A percentile compares a stretch with the other conserved stretches of the same genome.
phyloP scores from a whole-genome alignment of 2,888 invertebrate genomes.

The Plutella xylostella region DNA sequence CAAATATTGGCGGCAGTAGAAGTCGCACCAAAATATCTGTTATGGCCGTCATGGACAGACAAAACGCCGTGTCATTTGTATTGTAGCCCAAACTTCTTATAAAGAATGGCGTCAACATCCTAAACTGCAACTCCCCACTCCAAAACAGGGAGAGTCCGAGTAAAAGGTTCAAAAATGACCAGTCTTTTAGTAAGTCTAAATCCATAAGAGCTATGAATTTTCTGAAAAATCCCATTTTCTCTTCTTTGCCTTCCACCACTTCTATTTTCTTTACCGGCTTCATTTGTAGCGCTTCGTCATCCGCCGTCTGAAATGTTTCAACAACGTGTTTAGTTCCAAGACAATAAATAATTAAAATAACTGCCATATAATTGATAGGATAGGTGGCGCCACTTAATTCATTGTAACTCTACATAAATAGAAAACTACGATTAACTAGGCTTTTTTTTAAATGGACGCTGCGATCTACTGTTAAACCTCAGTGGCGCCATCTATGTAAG shows the following conservation, averaged over 20 bases:
- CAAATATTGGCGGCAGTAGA: slow-evolving; percentile 80
- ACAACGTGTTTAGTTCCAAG: too few relatives aligned
- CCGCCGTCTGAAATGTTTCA: slow-evolving; percentile 46
- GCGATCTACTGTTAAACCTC: neutral
- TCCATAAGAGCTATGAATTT: slow-evolving; percentile 76
- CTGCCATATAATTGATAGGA: too few relatives aligned
- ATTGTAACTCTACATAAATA: too few relatives aligned
- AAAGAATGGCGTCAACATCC: slow-evolving; percentile 79
- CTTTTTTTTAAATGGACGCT: too few relatives aligned
- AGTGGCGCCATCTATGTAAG: neutral
- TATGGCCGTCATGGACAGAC: slow-evolving; percentile 79
- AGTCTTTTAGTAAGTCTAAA: slow-evolving; percentile 78
- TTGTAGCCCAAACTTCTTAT: slow-evolving; percentile 73
- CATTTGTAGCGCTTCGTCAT: slow-evolving; percentile 61
- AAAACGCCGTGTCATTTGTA: slow-evolving; percentile 77
- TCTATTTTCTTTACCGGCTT: slow-evolving; percentile 50
- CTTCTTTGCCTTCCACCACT: slow-evolving; percentile 34
- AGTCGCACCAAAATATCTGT: slow-evolving; percentile 80
- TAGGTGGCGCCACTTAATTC: too few relatives aligned
- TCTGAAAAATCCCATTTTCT: slow-evolving; percentile 54
- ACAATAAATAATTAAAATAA: too few relatives aligned
- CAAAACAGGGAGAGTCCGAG: slow-evolving; percentile 80
- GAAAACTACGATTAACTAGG: too few relatives aligned
- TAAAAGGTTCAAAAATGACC: slow-evolving; percentile 78
- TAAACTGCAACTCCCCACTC: slow-evolving; percentile 81